A percentile compares a stretch with the other conserved stretches of the same genome.
These are phyloP conservation scores for Saccostrea glomerata DNA, from an alignment of 1,140 invertebrate genomes.

Conservation along the genomic window DNA sequence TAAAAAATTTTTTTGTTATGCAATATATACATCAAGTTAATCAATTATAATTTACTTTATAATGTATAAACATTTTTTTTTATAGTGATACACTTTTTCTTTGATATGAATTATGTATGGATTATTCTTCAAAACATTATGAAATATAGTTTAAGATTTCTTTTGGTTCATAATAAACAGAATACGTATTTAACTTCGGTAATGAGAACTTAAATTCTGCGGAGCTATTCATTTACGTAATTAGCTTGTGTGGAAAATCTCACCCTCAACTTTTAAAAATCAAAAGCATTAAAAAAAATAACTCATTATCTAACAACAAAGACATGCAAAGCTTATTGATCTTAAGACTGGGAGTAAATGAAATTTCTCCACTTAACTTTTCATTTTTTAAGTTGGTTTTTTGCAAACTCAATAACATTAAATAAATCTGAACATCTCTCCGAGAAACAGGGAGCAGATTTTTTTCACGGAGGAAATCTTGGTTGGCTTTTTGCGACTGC, in stretches of 20 bases:
- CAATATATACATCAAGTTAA: no score
- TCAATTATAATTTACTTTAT: no score
- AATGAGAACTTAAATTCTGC: slow-evolving; percentile 1
- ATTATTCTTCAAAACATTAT: no score
- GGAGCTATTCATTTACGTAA: neutral
- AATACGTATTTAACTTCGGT: no score
- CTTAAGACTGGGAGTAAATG: slow-evolving; percentile 2
- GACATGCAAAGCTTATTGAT: neutral
- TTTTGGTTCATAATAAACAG: no score
- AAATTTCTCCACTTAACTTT: slow-evolving; percentile 21
- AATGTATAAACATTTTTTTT: no score
- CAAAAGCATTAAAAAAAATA: slow-evolving; percentile 13
- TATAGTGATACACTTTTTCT: no score
- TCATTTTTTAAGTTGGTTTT: neutral
- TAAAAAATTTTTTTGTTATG: neutral
- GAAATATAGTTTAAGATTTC: no score
- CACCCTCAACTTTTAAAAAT: slow-evolving; percentile 24
- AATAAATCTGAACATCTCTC: slow-evolving; percentile 14
- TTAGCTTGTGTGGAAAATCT: slow-evolving; percentile 21
- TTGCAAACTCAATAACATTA: slow-evolving; percentile 14
- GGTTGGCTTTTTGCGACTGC: neutral
- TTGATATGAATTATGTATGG: no score
- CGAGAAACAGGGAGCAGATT: neutral
- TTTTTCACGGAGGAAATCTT: neutral
- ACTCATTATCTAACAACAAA: slow-evolving; percentile 24